These are phyloP conservation scores for Tor tambroides DNA, from an alignment of 2,113 vertebrate species.

Conservation along the genomic window DNA sequence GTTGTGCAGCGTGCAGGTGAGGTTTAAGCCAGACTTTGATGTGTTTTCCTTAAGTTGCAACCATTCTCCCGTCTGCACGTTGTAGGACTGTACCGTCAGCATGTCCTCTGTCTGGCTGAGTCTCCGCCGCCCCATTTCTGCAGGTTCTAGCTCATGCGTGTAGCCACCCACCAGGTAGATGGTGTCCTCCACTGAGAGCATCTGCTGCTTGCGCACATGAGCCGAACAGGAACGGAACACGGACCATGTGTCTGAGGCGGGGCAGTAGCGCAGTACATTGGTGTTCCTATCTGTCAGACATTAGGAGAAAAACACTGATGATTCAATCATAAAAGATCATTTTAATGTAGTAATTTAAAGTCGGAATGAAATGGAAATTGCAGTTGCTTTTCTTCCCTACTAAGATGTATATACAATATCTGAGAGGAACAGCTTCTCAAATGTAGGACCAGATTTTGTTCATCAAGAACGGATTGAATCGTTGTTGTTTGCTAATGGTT, in stretches of 20 bases:
- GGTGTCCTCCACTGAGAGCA: conserved; percentile 95
- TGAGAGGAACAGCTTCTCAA: too few relatives aligned
- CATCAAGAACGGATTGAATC: too few relatives aligned
- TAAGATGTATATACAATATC: neutral
- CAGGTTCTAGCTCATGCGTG: conserved; percentile 81
- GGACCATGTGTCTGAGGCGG: conserved; percentile 84
- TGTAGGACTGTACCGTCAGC: conserved; percentile 91
- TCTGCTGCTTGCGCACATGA: conserved; percentile 96
- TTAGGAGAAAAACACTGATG: neutral
- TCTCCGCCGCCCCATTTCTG: conserved; percentile 64
- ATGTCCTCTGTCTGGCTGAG: conserved; percentile 85
- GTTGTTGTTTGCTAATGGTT: neutral
- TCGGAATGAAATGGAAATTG: neutral
- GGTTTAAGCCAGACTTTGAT: conserved; percentile 91
- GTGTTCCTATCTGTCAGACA: conserved; percentile 86
- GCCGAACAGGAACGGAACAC: conserved; percentile 82
- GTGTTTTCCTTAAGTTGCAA: conserved; percentile 89
- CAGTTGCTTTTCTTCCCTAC: neutral
- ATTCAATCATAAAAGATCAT: neutral
- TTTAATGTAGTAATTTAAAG: neutral
- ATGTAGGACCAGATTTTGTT: too few relatives aligned
- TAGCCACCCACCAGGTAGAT: conserved; percentile 95
- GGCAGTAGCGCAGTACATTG: conserved; percentile 89
- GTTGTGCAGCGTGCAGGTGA: conserved; percentile 92
- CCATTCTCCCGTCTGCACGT: conserved; percentile 85